These are phyloP conservation scores for Latrodectus hesperus DNA, from an alignment of 2,888 invertebrate genomes.

Conservation along the genomic window DNA sequence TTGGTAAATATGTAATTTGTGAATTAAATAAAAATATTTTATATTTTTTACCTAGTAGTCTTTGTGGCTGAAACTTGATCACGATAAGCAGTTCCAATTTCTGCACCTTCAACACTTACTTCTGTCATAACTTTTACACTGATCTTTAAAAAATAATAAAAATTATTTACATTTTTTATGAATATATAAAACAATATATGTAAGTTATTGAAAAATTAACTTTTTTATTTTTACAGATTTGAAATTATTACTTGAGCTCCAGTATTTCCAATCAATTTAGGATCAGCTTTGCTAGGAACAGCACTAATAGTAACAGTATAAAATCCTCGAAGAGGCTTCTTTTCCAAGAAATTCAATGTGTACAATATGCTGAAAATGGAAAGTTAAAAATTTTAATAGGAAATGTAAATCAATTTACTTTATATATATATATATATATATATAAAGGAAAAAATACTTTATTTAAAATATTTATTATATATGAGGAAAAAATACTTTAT, in stretches of 20 bases:
- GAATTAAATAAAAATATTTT: not conserved
- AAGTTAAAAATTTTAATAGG: not conserved
- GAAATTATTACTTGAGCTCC: constrained; percentile 75
- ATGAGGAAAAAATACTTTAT: too few relatives aligned
- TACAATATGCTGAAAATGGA: constrained; percentile 77
- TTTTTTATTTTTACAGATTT: not conserved
- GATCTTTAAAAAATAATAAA: constrained; percentile 58
- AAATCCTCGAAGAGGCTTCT: constrained; percentile 87
- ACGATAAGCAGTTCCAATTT: constrained; percentile 91
- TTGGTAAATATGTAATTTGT: too few relatives aligned
- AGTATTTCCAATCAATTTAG: constrained; percentile 78
- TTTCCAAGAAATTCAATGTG: constrained; percentile 84
- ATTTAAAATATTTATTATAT: too few relatives aligned
- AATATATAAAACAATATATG: too few relatives aligned
- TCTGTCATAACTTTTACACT: constrained; percentile 83
- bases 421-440: too few relatives aligned
- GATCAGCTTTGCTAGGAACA: constrained; percentile 79
- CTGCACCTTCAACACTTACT: constrained; percentile 84
- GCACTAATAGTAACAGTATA: constrained; percentile 88
- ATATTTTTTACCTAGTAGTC: constrained; percentile 78
- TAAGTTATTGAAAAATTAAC: not conserved
- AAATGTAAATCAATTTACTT: too few relatives aligned
- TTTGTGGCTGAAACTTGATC: constrained; percentile 91
- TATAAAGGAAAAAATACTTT: too few relatives aligned
- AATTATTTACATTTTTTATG: not conserved